phyloP scores from a whole-genome alignment of 2,888 invertebrate genomes.

The Bellardia bayeri region DNA sequence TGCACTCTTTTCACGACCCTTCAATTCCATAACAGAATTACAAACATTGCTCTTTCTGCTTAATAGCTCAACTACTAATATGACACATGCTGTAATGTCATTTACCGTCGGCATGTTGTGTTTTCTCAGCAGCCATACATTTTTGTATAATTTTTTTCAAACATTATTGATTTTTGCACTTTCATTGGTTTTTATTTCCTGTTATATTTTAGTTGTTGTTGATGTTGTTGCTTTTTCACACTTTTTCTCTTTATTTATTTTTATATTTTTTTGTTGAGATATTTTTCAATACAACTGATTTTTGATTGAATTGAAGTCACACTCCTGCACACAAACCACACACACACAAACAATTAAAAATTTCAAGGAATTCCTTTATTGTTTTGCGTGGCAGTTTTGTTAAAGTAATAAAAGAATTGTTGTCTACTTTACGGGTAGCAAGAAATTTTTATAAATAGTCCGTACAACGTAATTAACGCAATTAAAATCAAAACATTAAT shows the following conservation, averaged over 20 bases:
- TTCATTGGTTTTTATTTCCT: not conserved
- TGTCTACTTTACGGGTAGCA: not conserved
- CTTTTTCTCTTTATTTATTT: constrained; percentile 14
- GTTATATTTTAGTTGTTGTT: not conserved
- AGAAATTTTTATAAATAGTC: constrained; percentile 76
- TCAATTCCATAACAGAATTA: not conserved
- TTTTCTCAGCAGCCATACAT: constrained; percentile 6
- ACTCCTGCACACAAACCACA: not conserved
- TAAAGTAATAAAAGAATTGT: not conserved
- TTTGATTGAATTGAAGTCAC: constrained; percentile 21
- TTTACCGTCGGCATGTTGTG: constrained; percentile 49
- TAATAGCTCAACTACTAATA: not conserved
- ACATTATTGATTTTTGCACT: constrained; percentile 65
- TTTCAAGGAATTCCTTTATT: not conserved
- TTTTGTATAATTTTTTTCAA: constrained; percentile 7
- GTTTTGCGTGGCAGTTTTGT: not conserved
- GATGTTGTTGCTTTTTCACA: constrained; percentile 20
- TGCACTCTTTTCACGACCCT: not conserved
- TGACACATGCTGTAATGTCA: not conserved
- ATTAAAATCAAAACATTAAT: constrained; percentile 84
- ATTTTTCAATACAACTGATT: constrained; percentile 1
- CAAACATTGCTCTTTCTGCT: not conserved
- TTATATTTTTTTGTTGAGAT: not conserved
- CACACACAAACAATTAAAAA: not conserved
- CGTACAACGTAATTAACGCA: constrained; percentile 83